These are phyloP conservation scores for Tachysurus vachellii DNA, from an alignment of 2,113 vertebrate species.

Conservation along the genomic window DNA sequence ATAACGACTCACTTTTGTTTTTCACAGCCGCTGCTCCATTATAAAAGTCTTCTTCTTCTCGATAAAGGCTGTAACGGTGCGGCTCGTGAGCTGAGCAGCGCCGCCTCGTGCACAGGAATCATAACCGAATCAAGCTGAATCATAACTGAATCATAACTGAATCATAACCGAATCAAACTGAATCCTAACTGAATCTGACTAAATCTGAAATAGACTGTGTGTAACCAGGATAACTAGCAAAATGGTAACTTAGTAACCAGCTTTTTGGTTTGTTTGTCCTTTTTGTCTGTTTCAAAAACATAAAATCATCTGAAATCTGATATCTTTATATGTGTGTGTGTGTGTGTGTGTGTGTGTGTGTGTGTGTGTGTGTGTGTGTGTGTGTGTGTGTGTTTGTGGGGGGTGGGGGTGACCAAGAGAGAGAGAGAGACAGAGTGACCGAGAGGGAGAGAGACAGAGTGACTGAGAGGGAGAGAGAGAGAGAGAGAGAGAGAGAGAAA, in stretches of 20 bases:
- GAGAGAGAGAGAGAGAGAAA: too few relatives aligned
- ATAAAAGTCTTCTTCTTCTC: background rate
- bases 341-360: too few relatives aligned
- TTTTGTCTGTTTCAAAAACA: background rate
- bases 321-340: too few relatives aligned
- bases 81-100: background rate
- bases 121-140: too few relatives aligned
- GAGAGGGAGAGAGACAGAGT: too few relatives aligned
- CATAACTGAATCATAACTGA: too few relatives aligned
- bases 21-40: slow-evolving; percentile 27
- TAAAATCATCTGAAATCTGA: background rate
- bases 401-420: too few relatives aligned
- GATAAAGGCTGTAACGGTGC: background rate
- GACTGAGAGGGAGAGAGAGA: too few relatives aligned
- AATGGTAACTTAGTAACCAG: background rate
- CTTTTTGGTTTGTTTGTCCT: background rate
- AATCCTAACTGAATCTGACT: background rate
- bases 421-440: too few relatives aligned
- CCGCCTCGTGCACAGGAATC: slow-evolving; percentile 32
- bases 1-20: slow-evolving; percentile 12
- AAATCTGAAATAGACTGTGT: too few relatives aligned
- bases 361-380: too few relatives aligned
- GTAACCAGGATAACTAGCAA: background rate
- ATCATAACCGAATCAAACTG: background rate
- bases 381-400: too few relatives aligned